Conservation (phyloP, 2,797 vertebrate genomes). For the Lycodopsis pacificus region DNA sequence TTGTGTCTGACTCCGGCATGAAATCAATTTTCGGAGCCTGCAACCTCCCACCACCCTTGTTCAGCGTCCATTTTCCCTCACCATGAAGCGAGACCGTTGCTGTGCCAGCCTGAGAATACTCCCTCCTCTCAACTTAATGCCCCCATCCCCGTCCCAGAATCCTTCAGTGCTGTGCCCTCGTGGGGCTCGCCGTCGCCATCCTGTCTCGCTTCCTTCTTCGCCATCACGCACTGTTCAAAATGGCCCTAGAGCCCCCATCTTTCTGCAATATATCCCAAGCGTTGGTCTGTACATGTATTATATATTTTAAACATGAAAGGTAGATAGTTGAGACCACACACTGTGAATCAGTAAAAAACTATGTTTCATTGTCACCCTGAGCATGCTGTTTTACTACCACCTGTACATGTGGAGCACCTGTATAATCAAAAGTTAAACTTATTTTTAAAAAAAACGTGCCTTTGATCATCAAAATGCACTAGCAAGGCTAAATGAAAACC, state of each 20-base stretch:
- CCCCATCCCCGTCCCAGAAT: constrained; percentile 61
- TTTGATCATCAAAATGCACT: constrained; percentile 61
- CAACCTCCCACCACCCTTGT: constrained; percentile 66
- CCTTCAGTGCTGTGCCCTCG: constrained; percentile 34
- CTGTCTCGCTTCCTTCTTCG: constrained; percentile 20
- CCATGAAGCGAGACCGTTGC: constrained; percentile 78
- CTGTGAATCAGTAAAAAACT: constrained; percentile 17
- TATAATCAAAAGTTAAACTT: constrained; percentile 31
- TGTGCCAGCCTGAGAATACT: constrained; percentile 74
- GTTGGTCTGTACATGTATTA: not conserved
- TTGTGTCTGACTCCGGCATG: constrained; percentile 80
- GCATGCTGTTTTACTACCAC: constrained; percentile 35
- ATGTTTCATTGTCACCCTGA: constrained; percentile 16
- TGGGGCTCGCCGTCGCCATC: not conserved
- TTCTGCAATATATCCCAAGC: not conserved
- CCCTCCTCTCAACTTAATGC: constrained; percentile 46
- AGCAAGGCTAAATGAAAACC: constrained; percentile 43
- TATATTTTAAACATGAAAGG: constrained; percentile 20
- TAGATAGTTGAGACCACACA: constrained; percentile 47
- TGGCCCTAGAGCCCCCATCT: not conserved
- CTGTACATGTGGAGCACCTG: constrained; percentile 26
- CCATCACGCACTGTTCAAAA: constrained; percentile 17
- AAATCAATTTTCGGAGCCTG: constrained; percentile 81
- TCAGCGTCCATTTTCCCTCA: constrained; percentile 73
- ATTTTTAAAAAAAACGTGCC: constrained; percentile 25